Evolutionary conservation across 2,888 invertebrate species (phyloP).

Genomic region (Selenia dentaria): DNA sequence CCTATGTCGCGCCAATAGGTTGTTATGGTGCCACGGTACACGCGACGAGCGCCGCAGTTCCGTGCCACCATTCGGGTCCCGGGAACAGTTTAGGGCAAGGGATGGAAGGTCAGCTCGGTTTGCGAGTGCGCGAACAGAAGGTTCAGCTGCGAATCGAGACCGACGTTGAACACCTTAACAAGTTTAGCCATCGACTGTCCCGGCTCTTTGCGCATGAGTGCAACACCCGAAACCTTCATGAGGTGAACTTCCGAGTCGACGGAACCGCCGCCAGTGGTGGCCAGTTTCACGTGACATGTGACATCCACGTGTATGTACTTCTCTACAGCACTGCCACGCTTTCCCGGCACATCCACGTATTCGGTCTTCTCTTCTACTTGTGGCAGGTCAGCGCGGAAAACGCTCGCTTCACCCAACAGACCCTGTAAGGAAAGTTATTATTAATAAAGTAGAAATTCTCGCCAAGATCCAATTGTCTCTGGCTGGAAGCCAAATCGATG

Average conservation of each 20-base stretch:
- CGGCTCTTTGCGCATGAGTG: constrained; percentile 86
- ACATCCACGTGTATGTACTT: constrained; percentile 89
- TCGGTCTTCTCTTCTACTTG: constrained; percentile 87
- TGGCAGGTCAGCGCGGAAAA: constrained; percentile 88
- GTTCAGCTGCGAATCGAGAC: constrained; percentile 88
- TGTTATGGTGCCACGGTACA: constrained; percentile 62
- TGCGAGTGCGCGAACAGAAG: constrained; percentile 87
- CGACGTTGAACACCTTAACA: constrained; percentile 86
- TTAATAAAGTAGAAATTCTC: constrained; percentile 36
- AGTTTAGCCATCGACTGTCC: constrained; percentile 81
- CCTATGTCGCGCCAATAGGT: constrained; percentile 73
- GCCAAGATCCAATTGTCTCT: constrained; percentile 38
- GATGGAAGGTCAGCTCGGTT: constrained; percentile 87
- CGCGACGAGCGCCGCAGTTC: constrained; percentile 41
- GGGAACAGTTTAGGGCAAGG: constrained; percentile 67
- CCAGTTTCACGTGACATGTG: constrained; percentile 86
- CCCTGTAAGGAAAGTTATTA: constrained; percentile 58
- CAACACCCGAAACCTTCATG: constrained; percentile 88
- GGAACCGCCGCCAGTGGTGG: constrained; percentile 83
- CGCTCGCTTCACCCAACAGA: constrained; percentile 86
- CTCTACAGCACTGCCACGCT: constrained; percentile 77
- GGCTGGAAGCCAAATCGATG: constrained; percentile 49
- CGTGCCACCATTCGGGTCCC: constrained; percentile 66
- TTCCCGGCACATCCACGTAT: constrained; percentile 81
- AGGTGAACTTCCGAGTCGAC: constrained; percentile 84